Percentiles rank a stretch among this genome's conserved stretches.
phyloP scores from a whole-genome alignment of 2,797 vertebrate species.

The Oreochromis mossambicus region DNA sequence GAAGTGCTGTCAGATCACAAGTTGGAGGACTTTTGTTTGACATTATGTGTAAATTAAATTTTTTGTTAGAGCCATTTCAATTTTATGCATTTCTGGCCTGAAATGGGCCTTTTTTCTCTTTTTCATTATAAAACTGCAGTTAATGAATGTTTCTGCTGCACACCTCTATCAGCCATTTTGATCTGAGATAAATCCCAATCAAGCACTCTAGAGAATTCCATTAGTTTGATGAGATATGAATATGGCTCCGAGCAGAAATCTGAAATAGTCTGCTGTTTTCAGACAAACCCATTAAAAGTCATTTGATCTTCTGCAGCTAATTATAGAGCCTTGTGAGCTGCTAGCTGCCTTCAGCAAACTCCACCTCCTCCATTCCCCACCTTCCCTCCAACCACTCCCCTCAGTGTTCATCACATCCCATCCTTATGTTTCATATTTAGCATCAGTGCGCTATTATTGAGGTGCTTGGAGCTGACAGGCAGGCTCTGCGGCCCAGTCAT shows the following conservation, averaged over 20 bases:
- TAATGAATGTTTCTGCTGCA: conserved; percentile 23
- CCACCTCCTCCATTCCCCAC: conserved; percentile 31
- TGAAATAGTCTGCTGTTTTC: conserved; percentile 69
- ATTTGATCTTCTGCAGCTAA: conserved; percentile 70
- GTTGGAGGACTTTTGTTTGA: not conserved
- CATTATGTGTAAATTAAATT: not conserved
- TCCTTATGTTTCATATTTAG: conserved; percentile 45
- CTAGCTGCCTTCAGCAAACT: conserved; percentile 8
- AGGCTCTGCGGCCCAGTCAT: not conserved
- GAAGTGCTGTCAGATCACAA: not conserved
- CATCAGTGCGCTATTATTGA: conserved; percentile 14
- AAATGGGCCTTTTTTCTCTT: conserved; percentile 5
- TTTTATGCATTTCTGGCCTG: not conserved
- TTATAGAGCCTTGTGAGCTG: conserved; percentile 60
- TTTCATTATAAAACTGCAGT: not conserved
- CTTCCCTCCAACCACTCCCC: conserved; percentile 16
- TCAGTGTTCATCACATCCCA: conserved; percentile 31
- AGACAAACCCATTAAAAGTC: conserved; percentile 71
- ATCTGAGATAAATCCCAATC: conserved; percentile 68
- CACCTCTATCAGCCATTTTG: conserved; percentile 53
- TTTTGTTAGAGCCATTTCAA: not conserved
- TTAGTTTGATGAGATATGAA: conserved; percentile 71
- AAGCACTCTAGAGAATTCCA: conserved; percentile 57
- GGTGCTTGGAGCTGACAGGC: conserved; percentile 20
- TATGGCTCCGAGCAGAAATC: conserved; percentile 55